Percentiles rank a stretch among this genome's conserved stretches.
Conservation (phyloP, 2,113 vertebrate genomes). For the Fregata magnificens region DNA sequence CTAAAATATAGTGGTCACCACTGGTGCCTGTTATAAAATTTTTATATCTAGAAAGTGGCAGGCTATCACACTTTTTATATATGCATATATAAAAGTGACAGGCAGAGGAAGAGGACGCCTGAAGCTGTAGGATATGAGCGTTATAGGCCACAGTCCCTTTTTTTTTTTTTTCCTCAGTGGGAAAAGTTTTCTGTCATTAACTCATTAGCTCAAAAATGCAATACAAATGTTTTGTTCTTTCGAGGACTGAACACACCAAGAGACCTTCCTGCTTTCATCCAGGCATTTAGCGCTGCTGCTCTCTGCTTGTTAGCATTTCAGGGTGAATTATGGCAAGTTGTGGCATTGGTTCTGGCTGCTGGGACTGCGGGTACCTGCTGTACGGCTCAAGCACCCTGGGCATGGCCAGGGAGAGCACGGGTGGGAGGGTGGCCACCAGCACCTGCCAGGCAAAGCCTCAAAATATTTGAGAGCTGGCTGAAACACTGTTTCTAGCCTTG, state of each 20-base stretch:
- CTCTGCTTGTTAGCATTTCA: neutral
- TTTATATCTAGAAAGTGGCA: constrained; percentile 18
- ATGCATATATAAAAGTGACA: constrained; percentile 32
- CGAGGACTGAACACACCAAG: neutral
- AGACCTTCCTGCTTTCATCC: neutral
- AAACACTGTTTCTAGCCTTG: neutral
- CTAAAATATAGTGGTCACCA: neutral
- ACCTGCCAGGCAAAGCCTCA: neutral
- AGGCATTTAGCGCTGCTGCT: neutral
- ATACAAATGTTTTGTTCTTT: neutral
- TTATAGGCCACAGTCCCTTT: neutral
- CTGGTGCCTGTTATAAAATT: neutral
- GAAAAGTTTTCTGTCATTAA: neutral
- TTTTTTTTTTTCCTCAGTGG: neutral
- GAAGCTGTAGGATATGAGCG: neutral
- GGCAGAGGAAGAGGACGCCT: neutral
- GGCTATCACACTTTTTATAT: constrained; percentile 20
- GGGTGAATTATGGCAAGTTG: neutral
- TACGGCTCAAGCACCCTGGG: neutral
- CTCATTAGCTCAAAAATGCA: neutral
- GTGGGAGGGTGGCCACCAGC: neutral
- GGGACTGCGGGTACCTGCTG: neutral
- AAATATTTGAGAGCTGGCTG: neutral
- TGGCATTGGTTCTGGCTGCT: neutral
- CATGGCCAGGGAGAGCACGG: neutral